These are phyloP conservation scores for Heterochromis multidens DNA, from an alignment of 2,113 vertebrate genomes.

Conservation along the genomic window DNA sequence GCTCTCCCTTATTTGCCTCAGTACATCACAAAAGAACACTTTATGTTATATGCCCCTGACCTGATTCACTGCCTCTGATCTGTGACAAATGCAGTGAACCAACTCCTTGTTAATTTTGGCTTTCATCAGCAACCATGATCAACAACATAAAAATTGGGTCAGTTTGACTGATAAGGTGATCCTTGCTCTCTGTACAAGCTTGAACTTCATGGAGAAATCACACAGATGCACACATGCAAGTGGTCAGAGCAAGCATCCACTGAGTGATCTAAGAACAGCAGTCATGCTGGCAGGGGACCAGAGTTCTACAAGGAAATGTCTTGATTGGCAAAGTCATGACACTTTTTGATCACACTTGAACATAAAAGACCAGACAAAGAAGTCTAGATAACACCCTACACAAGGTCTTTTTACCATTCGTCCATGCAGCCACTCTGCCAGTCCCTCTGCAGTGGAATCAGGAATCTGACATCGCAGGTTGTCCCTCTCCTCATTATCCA, in stretches of 20 bases:
- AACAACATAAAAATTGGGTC: neutral
- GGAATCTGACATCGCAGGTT: conserved; percentile 91
- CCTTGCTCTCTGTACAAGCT: too few relatives aligned
- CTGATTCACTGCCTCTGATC: neutral
- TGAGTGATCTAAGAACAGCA: neutral
- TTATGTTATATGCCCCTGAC: too few relatives aligned
- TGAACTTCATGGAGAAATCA: neutral
- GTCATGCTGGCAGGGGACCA: neutral
- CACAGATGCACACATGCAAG: too few relatives aligned
- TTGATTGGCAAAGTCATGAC: neutral
- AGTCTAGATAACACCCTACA: neutral
- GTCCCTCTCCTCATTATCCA: conserved; percentile 89
- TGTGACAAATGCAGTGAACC: neutral
- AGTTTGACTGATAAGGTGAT: too few relatives aligned
- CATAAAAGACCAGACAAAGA: neutral
- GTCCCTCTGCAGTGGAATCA: conserved; percentile 83
- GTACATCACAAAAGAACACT: too few relatives aligned
- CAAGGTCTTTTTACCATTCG: conserved; percentile 75
- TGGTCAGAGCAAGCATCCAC: neutral
- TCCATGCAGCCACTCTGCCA: conserved; percentile 91
- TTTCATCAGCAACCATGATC: neutral
- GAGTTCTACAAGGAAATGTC: neutral
- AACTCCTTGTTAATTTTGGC: neutral
- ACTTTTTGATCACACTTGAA: neutral
- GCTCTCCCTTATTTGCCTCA: too few relatives aligned